These are phyloP conservation scores for Archips xylosteana DNA, from an alignment of 2,888 invertebrate genomes.

Conservation along the genomic window DNA sequence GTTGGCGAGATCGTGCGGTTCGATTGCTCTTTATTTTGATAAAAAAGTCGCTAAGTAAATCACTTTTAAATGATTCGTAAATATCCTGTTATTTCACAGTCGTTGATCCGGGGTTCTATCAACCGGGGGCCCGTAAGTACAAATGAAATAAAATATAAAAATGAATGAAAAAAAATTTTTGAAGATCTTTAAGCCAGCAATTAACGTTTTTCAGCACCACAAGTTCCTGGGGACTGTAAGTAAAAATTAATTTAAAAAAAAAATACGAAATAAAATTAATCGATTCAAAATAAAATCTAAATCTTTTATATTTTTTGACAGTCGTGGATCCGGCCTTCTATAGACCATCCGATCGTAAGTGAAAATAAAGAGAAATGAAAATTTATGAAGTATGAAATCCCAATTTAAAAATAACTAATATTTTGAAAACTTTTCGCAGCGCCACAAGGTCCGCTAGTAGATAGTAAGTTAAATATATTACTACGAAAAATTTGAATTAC, in stretches of 20 bases:
- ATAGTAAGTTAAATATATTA: neutral
- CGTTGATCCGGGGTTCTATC: conserved; percentile 35
- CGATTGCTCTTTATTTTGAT: neutral
- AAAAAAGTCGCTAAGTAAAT: neutral
- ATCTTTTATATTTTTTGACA: neutral
- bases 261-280: neutral
- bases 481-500: neutral
- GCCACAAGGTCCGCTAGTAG: neutral
- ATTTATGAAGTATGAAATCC: neutral
- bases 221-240: neutral
- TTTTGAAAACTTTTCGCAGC: neutral
- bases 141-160: neutral
- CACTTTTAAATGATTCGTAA: neutral
- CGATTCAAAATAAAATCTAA: neutral
- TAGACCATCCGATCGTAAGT: conserved; percentile 19
- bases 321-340: conserved; percentile 43
- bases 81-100: conserved; percentile 3
- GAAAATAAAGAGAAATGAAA: neutral
- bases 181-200: neutral
- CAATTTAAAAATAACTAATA: neutral
- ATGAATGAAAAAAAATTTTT: neutral
- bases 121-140: conserved; percentile 18
- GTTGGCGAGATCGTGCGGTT: no score
- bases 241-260: neutral
- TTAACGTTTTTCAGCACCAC: conserved; percentile 2